Percentiles rank a stretch among this genome's conserved stretches.
These are phyloP conservation scores for Volucella bombylans DNA, from an alignment of 2,888 invertebrate species.

Conservation along the genomic window DNA sequence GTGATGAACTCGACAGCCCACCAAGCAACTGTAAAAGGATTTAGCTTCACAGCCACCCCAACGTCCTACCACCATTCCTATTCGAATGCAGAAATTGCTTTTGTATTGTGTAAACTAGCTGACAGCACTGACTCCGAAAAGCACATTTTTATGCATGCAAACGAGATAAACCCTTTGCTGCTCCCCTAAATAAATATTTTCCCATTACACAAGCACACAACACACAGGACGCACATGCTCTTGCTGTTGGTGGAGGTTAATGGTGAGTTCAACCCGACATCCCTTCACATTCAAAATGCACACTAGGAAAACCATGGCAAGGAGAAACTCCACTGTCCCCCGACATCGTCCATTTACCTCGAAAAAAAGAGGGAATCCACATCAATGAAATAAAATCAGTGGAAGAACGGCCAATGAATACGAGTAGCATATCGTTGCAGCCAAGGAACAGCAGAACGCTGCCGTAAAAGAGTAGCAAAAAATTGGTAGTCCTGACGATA, in stretches of 20 bases:
- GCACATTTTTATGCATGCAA: constrained; percentile 65
- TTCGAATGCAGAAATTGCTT: constrained; percentile 1
- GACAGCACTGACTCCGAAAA: constrained; percentile 44
- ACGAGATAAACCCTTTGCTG: constrained; percentile 64
- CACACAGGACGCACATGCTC: neutral
- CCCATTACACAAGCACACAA: constrained; percentile 38
- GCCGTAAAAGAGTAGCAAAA: constrained; percentile 26
- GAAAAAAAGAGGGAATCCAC: constrained; percentile 16
- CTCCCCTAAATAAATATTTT: constrained; percentile 66
- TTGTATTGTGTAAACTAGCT: constrained; percentile 39
- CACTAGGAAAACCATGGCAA: constrained; percentile 11
- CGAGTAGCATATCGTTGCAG: constrained; percentile 3
- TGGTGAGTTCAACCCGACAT: too few species aligned
- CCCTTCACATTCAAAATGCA: constrained; percentile 26
- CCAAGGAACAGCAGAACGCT: constrained; percentile 25
- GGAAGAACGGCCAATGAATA: constrained; percentile 52
- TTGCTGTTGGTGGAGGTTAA: too few species aligned
- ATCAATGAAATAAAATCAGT: constrained; percentile 48
- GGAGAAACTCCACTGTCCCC: neutral
- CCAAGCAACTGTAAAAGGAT: constrained; percentile 55
- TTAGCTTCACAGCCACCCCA: constrained; percentile 22
- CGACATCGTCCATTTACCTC: neutral
- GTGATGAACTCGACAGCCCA: constrained; percentile 25
- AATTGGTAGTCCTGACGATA: constrained; percentile 21
- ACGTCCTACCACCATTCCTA: neutral